A percentile compares a stretch with the other conserved stretches of the same genome.
These are phyloP conservation scores for Aelia acuminata DNA, from an alignment of 2,888 invertebrate genomes.

Conservation along the genomic window DNA sequence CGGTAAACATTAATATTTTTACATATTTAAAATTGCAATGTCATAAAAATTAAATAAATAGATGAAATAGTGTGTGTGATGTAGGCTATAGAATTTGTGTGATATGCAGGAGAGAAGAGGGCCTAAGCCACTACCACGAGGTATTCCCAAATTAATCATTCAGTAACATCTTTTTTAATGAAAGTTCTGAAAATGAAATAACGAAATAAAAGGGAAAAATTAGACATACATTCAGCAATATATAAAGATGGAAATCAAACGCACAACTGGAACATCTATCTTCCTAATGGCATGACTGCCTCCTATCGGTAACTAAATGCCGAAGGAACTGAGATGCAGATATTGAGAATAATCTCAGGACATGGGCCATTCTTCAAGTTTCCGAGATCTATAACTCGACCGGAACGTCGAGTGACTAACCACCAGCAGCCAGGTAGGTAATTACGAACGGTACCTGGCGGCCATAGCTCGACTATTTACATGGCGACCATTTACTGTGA, in stretches of 20 bases:
- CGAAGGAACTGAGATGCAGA: neutral
- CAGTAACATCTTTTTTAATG: no score
- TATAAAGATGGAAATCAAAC: neutral
- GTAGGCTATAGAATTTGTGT: no score
- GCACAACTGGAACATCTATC: neutral
- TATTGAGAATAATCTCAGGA: neutral
- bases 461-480: neutral
- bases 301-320: neutral
- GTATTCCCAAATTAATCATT: no score
- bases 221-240: no score
- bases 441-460: conserved; percentile 26
- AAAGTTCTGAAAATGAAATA: no score
- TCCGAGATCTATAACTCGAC: conserved; percentile 1
- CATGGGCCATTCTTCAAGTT: conserved; percentile 10
- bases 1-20: no score
- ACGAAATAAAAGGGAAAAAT: no score
- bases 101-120: no score
- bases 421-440: neutral
- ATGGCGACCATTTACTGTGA: neutral
- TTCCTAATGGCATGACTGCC: neutral
- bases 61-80: no score
- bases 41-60: no score
- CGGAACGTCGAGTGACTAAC: neutral
- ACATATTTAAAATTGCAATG: no score
- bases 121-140: no score